phyloP scores from a whole-genome alignment of 2,113 vertebrate genomes.

The Dolichotis patagonum region DNA sequence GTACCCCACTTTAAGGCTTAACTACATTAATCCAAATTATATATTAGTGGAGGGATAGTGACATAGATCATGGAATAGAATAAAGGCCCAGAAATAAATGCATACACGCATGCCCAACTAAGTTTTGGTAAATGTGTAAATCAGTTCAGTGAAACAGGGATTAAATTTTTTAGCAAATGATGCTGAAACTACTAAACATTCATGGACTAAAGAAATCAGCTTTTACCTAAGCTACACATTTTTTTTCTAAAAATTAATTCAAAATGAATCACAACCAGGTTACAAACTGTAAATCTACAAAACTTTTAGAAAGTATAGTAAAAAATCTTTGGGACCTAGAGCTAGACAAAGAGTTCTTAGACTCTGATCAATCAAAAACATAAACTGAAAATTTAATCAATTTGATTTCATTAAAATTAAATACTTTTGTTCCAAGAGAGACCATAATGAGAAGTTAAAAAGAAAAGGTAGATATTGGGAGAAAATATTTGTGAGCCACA shows the following conservation, averaged over 20 bases:
- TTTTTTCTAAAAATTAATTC: neutral
- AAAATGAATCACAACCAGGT: neutral
- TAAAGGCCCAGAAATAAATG: neutral
- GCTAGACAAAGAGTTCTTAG: neutral
- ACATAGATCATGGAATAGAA: neutral
- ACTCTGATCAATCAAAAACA: neutral
- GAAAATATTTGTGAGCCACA: neutral
- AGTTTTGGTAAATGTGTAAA: neutral
- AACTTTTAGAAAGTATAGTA: neutral
- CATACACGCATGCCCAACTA: neutral
- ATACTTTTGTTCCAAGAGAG: neutral
- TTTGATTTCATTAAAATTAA: neutral
- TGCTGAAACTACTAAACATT: neutral
- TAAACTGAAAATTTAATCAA: neutral
- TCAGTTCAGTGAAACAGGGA: neutral
- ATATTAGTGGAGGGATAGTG: neutral
- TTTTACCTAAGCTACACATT: neutral
- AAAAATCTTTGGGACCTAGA: constrained; percentile 16
- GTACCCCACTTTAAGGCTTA: neutral
- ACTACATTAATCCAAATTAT: neutral
- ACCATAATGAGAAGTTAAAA: neutral
- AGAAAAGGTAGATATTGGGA: neutral
- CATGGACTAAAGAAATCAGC: neutral
- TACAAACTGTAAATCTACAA: neutral
- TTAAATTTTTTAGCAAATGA: neutral